These are phyloP conservation scores for Sturmia bella DNA, from an alignment of 2,888 invertebrate genomes.

Conservation along the genomic window DNA sequence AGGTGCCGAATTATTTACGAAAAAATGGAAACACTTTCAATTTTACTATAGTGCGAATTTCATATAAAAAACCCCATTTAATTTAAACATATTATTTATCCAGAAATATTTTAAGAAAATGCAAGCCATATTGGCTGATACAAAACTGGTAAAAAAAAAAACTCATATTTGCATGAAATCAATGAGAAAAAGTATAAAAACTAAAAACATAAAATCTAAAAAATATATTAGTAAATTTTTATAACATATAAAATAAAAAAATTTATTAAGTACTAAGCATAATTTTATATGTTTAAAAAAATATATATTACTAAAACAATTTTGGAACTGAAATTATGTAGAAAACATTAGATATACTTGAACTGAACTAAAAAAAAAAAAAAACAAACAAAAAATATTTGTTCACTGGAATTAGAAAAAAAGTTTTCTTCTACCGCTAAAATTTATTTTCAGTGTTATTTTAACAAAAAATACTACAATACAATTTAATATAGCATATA, in stretches of 20 bases:
- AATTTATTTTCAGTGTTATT: conserved; percentile 30
- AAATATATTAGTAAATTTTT: conserved; percentile 61
- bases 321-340: conserved; percentile 28
- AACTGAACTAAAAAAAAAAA: not conserved
- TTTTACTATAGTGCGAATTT: no score
- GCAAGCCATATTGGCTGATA: conserved; percentile 58
- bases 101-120: conserved; percentile 13
- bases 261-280: conserved; percentile 6
- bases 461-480: conserved; percentile 8
- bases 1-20: no score
- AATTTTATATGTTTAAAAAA: conserved; percentile 57
- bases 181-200: conserved; percentile 27
- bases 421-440: not conserved
- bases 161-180: conserved; percentile 50
- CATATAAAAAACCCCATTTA: no score
- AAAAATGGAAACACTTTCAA: no score
- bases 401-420: not conserved
- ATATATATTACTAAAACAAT: conserved; percentile 11
- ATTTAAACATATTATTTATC: no score
- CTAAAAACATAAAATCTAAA: conserved; percentile 21
- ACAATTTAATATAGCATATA: not conserved
- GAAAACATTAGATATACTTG: not conserved
- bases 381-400: not conserved
- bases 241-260: conserved; percentile 32
- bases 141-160: conserved; percentile 5